Percentiles rank a stretch among this genome's conserved stretches.
Conservation (phyloP, 2,888 invertebrate genomes). For the Maniola hyperantus region DNA sequence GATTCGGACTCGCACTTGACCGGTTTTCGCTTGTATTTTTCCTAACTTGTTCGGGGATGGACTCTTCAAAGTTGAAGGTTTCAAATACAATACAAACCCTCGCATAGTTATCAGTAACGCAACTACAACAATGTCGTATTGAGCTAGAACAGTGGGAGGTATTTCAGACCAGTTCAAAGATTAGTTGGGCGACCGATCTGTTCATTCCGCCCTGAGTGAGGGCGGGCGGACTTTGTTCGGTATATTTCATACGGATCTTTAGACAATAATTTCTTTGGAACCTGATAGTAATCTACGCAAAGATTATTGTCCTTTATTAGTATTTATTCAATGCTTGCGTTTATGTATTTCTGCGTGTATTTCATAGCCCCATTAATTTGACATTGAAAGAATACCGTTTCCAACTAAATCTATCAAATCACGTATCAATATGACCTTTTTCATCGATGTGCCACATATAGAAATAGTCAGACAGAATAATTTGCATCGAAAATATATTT, state of each 20-base stretch:
- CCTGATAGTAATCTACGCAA: not conserved
- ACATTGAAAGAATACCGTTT: not conserved
- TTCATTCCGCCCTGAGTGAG: not conserved
- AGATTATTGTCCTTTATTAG: not conserved
- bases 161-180: not conserved
- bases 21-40: not conserved
- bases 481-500: constrained; percentile 28
- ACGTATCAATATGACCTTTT: not conserved
- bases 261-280: not conserved
- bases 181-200: not conserved
- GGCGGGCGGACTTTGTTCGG: not conserved
- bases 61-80: constrained; percentile 6
- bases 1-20: too few species aligned
- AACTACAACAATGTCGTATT: not conserved
- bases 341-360: not conserved
- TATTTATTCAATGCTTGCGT: not conserved
- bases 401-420: not conserved
- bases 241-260: not conserved
- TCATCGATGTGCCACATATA: constrained; percentile 8
- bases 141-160: not conserved
- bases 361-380: not conserved
- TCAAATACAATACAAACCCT: not conserved
- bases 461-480: constrained; percentile 20
- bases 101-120: not conserved
- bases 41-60: not conserved